These are phyloP conservation scores for Melieria crassipennis DNA, from an alignment of 2,888 invertebrate species.

Conservation along the genomic window DNA sequence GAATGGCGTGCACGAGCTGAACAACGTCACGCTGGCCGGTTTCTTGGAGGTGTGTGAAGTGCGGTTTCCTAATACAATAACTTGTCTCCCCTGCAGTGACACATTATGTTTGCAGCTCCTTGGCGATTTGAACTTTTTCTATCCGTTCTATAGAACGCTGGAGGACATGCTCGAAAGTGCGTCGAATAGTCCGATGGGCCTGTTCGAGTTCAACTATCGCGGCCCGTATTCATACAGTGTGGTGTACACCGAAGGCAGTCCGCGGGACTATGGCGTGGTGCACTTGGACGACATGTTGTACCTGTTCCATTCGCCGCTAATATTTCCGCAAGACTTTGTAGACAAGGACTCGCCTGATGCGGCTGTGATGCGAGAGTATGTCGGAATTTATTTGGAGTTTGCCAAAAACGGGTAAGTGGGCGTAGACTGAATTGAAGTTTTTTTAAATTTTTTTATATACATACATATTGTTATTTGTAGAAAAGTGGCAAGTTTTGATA, in stretches of 20 bases:
- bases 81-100: too few relatives aligned
- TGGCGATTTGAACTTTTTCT: slow-evolving; percentile 65
- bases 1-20: slow-evolving; percentile 45
- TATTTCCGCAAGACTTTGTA: slow-evolving; percentile 56
- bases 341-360: slow-evolving; percentile 55
- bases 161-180: slow-evolving; percentile 34
- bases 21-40: slow-evolving; percentile 44
- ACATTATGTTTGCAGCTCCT: slow-evolving; percentile 56
- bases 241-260: slow-evolving; percentile 42
- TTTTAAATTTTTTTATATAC: neutral
- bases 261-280: slow-evolving; percentile 53
- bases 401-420: slow-evolving; percentile 65
- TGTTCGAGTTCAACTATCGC: slow-evolving; percentile 66
- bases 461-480: slow-evolving; percentile 22
- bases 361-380: slow-evolving; percentile 58
- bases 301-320: slow-evolving; percentile 61
- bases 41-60: slow-evolving; percentile 44
- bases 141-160: slow-evolving; percentile 61
- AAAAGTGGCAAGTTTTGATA: slow-evolving; percentile 27
- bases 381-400: slow-evolving; percentile 66
- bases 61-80: too few relatives aligned
- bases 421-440: too few relatives aligned
- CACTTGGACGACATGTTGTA: slow-evolving; percentile 69
- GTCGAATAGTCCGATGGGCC: slow-evolving; percentile 56
- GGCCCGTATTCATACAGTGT: slow-evolving; percentile 62